Evolutionary conservation across 1,140 invertebrate genomes (phyloP).

Genomic region (Neodiprion pinetum): DNA sequence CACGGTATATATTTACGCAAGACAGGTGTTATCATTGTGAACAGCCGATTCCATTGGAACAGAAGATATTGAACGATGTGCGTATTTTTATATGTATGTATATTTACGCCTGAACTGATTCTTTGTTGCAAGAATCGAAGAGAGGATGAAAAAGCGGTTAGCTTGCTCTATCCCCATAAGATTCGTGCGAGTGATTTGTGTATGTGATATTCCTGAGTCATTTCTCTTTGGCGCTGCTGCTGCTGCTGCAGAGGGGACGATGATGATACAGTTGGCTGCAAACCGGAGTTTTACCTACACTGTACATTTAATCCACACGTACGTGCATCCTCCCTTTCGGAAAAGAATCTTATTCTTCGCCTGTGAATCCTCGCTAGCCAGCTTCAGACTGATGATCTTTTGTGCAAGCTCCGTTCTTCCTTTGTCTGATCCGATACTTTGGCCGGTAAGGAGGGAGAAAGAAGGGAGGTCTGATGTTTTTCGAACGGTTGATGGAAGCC

Average conservation of each 20-base stretch:
- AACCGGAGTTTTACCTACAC: background rate
- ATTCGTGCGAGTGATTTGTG: background rate
- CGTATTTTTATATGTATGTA: too few relatives aligned
- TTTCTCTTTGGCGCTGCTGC: background rate
- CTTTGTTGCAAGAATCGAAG: background rate
- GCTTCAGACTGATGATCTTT: background rate
- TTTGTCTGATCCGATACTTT: constrained; percentile 1
- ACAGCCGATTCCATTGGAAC: too few relatives aligned
- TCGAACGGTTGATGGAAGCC: background rate
- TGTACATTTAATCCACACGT: too few relatives aligned
- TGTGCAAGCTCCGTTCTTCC: background rate
- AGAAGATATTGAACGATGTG: too few relatives aligned
- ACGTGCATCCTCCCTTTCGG: background rate
- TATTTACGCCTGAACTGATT: too few relatives aligned
- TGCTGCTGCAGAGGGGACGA: too few relatives aligned
- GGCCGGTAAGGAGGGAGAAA: background rate
- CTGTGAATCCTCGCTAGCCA: background rate
- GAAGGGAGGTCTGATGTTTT: background rate
- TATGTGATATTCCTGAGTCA: background rate
- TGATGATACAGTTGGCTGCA: background rate
- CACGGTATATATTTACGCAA: too few relatives aligned
- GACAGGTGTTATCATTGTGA: too few relatives aligned
- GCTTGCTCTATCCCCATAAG: too few relatives aligned
- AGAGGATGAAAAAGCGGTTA: background rate
- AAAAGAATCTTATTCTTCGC: background rate